Base-by-base conservation (phyloP, 92 coral and sea anemone genomes). In the Zoanthus gigantus region DNA sequence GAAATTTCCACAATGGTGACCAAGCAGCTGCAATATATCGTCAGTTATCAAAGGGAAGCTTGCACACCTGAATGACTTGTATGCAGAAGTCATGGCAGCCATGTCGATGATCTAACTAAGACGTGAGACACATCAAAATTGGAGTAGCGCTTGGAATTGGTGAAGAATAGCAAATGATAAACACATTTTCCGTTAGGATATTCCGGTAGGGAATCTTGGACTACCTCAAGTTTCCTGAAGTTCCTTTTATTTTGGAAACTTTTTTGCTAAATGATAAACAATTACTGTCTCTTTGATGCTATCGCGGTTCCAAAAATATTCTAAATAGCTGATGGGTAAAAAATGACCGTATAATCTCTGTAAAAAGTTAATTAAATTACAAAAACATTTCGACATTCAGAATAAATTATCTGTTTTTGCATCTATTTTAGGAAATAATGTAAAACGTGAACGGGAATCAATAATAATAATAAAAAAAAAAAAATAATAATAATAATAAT, bases 151-250 rank as follows among this genome's bases (percentile, higher is more conserved):
- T 54, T 78, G 68, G 83, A 78, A 78, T 68, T 78, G 69, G 69
- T 78, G 83, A 45, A 78, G 69, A 54, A 53, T 68, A 78, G 69
- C 83, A 78, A 78, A 78, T 78, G 83, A 37, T 53, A 78, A 78
- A 78, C 71, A 78, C 69, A 78, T 54, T 78, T 75, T 16, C 87
- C 67, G 57, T 47, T 83, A 18, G 76, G 87, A 83, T 42, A 83
- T 83, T 83, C 63, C 87, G 87, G 87, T 37, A 2, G 42, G 42
- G 4, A 37, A 37, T 37, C 42, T 44, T 83, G 87, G 75, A 63
- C 47, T 42, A 78, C 63, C 69, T 65, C 69, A 66, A 63, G 65
- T 66, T 46, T 66, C 61, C 66, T 34, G 77, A 72, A 15, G 77
- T 72, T 72, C 52, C 77, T 47, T 37, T 15, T 44, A 73, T 44